Conservation (phyloP, 2,113 vertebrate species). For the Rhea americana region DNA sequence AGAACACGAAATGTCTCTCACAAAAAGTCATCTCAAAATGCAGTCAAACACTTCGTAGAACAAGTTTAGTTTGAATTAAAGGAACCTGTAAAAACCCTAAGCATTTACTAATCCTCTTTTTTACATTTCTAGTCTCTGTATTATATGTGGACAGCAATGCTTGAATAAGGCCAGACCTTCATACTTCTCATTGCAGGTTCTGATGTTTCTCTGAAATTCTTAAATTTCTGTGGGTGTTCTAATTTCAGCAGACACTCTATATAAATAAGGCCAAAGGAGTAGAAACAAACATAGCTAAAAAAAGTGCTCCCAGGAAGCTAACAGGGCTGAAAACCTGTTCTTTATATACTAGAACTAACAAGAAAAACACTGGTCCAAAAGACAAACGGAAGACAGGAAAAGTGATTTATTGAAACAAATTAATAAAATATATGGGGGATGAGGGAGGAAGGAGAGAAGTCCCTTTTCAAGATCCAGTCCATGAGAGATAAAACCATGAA, state of each 20-base stretch:
- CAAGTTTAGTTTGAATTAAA: neutral
- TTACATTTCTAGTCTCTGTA: accelerated
- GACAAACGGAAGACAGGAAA: too few relatives aligned
- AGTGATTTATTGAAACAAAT: too few relatives aligned
- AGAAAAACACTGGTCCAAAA: too few relatives aligned
- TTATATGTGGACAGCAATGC: accelerated
- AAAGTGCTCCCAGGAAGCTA: too few relatives aligned
- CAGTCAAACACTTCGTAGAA: neutral
- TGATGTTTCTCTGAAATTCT: neutral
- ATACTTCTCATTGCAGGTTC: accelerated
- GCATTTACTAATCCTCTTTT: accelerated
- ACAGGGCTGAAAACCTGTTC: too few relatives aligned
- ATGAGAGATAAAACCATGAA: too few relatives aligned
- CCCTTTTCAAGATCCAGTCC: too few relatives aligned
- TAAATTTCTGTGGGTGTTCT: neutral
- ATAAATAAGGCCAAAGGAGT: neutral
- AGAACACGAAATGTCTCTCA: conserved; percentile 25
- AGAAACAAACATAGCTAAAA: too few relatives aligned
- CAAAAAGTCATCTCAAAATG: neutral
- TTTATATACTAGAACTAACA: too few relatives aligned
- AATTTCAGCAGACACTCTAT: neutral
- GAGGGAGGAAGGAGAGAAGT: too few relatives aligned
- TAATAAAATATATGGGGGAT: too few relatives aligned
- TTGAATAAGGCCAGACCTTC: neutral
- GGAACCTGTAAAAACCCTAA: accelerated